These are phyloP conservation scores for Eidolon helvum DNA, from an alignment of 2,113 vertebrate species.

Conservation along the genomic window DNA sequence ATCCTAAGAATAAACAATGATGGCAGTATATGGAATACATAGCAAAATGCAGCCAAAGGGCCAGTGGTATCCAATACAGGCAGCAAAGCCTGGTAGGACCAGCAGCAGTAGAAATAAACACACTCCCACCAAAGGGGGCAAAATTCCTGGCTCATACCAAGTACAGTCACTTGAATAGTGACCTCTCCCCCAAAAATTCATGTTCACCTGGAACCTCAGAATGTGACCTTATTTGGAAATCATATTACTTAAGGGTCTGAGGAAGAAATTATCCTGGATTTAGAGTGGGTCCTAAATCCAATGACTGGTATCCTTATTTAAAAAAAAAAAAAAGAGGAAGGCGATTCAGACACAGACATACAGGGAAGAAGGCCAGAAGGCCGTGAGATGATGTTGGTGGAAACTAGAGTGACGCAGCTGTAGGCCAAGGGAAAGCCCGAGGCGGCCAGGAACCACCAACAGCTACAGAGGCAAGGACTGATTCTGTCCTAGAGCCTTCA, in stretches of 20 bases:
- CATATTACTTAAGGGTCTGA: background rate
- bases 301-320: background rate
- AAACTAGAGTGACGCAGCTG: background rate
- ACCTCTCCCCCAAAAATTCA: background rate
- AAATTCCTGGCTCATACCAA: background rate
- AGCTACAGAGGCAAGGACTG: background rate
- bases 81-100: background rate
- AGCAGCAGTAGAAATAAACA: background rate
- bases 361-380: background rate
- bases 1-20: background rate
- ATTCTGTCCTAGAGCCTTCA: background rate
- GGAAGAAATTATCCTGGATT: background rate
- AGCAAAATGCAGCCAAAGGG: background rate
- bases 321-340: background rate
- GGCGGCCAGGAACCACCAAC: background rate
- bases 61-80: background rate
- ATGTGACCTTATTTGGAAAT: background rate
- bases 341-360: background rate
- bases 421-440: background rate
- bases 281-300: background rate
- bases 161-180: background rate
- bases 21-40: background rate
- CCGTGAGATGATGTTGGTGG: background rate
- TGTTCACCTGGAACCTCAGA: background rate
- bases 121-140: background rate